Conservation (phyloP, 2,797 vertebrate species). For the Pseudochromis fuscus region DNA sequence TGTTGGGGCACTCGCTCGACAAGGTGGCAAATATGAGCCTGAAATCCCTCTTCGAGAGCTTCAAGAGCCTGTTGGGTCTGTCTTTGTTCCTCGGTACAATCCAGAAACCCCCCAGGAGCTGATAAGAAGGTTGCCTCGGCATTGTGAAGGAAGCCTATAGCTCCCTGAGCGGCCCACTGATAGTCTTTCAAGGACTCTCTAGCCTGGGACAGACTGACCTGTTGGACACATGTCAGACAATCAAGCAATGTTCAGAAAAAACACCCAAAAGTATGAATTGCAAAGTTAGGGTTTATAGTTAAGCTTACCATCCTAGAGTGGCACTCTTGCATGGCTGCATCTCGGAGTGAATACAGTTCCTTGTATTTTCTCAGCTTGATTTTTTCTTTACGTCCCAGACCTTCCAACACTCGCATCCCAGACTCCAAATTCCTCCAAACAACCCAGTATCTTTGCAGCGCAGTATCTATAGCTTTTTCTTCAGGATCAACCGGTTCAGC, state of each 20-base stretch:
- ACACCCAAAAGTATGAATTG: background rate
- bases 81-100: constrained; percentile 76
- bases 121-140: constrained; percentile 79
- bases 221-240: constrained; percentile 43
- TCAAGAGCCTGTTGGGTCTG: constrained; percentile 66
- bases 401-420: constrained; percentile 81
- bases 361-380: constrained; percentile 54
- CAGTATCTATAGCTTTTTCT: constrained; percentile 77
- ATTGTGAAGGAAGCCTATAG: constrained; percentile 77
- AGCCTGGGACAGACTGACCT: constrained; percentile 86
- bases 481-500: constrained; percentile 80
- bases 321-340: constrained; percentile 79
- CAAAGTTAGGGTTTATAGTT: background rate
- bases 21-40: constrained; percentile 79
- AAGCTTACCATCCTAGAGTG: constrained; percentile 85
- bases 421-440: constrained; percentile 85
- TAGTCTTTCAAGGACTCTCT: constrained; percentile 83
- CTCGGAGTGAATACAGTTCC: constrained; percentile 71
- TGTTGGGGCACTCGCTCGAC: constrained; percentile 77
- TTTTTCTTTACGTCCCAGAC: constrained; percentile 66
- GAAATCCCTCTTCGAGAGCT: constrained; percentile 83
- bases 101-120: constrained; percentile 73
- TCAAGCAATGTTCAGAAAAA: constrained; percentile 12
- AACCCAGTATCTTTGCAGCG: constrained; percentile 83
- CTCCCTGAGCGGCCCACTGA: constrained; percentile 78